Percentiles rank a stretch among this genome's conserved stretches.
Conservation (phyloP, 2,888 invertebrate species). For the Thymelicus lineola region DNA sequence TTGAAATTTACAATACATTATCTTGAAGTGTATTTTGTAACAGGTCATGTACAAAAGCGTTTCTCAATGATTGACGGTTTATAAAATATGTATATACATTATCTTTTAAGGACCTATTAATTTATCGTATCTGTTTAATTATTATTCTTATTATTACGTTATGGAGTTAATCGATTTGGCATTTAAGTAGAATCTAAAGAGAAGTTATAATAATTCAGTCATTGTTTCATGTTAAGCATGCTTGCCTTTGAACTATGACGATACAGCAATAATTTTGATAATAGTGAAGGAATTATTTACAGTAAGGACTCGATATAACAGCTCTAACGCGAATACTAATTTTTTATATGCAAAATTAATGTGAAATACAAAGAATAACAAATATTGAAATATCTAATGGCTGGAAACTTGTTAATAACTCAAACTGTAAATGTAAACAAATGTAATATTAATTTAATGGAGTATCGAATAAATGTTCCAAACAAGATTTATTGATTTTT, state of each 20-base stretch:
- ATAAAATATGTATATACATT: conserved; percentile 11
- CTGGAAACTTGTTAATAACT: conserved; percentile 43
- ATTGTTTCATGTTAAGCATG: neutral
- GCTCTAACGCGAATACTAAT: conserved; percentile 8
- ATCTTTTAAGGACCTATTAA: conserved; percentile 6
- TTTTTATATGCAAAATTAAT: conserved; percentile 21
- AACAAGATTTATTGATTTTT: conserved; percentile 44
- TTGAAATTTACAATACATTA: neutral
- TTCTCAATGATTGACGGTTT: conserved; percentile 8
- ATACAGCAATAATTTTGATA: neutral
- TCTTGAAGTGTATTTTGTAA: neutral
- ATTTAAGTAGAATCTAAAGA: neutral
- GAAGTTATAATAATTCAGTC: neutral
- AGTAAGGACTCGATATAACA: neutral
- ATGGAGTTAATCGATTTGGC: conserved; percentile 13
- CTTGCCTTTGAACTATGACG: neutral
- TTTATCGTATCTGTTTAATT: conserved; percentile 12
- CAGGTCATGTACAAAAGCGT: conserved; percentile 3
- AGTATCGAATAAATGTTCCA: conserved; percentile 75
- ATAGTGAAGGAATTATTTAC: neutral
- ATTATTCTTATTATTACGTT: conserved; percentile 24
- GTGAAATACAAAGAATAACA: conserved; percentile 22
- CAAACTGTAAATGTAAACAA: conserved; percentile 53
- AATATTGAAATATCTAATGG: conserved; percentile 40
- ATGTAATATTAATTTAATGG: conserved; percentile 63